Percentiles rank a stretch among this genome's conserved stretches.
Evolutionary conservation across 2,888 invertebrate species (phyloP).

Genomic region (Carterocephalus palaemon): DNA sequence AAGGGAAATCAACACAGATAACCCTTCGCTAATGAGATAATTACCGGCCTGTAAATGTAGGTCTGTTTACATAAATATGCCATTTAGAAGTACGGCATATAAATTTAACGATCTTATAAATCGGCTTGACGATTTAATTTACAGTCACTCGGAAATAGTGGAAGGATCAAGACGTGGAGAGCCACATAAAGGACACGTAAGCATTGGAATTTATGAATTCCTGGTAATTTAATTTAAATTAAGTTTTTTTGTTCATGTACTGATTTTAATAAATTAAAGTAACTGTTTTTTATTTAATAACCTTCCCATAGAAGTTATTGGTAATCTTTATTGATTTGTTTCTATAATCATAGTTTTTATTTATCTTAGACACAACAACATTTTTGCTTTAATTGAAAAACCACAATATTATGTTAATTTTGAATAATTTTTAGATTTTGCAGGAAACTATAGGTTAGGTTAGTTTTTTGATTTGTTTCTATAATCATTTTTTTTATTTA

Average conservation of each 20-base stretch:
- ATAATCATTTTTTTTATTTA: too few relatives aligned
- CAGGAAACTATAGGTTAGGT: too few relatives aligned
- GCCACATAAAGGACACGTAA: constrained; percentile 28
- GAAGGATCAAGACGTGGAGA: constrained; percentile 50
- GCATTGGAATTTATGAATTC: constrained; percentile 31
- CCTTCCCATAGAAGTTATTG: too few relatives aligned
- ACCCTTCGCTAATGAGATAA: constrained; percentile 24
- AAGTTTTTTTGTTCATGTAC: constrained; percentile 29
- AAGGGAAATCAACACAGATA: constrained; percentile 23
- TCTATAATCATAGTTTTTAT: too few relatives aligned
- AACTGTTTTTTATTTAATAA: constrained; percentile 22
- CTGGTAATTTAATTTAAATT: constrained; percentile 42
- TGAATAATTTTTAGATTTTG: too few relatives aligned
- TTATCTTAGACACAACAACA: too few relatives aligned
- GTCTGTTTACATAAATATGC: constrained; percentile 20
- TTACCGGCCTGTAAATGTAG: constrained; percentile 11
- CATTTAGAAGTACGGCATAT: constrained; percentile 11
- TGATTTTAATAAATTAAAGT: constrained; percentile 18
- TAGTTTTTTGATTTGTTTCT: too few relatives aligned
- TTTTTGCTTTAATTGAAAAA: too few relatives aligned
- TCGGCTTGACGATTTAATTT: constrained; percentile 3
- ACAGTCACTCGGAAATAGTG: constrained; percentile 36
- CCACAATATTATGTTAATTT: too few relatives aligned
- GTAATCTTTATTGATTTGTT: too few relatives aligned
- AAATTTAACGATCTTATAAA: constrained; percentile 11